Conservation (phyloP, 2,797 vertebrate genomes). For the Allenopithecus nigroviridis region DNA sequence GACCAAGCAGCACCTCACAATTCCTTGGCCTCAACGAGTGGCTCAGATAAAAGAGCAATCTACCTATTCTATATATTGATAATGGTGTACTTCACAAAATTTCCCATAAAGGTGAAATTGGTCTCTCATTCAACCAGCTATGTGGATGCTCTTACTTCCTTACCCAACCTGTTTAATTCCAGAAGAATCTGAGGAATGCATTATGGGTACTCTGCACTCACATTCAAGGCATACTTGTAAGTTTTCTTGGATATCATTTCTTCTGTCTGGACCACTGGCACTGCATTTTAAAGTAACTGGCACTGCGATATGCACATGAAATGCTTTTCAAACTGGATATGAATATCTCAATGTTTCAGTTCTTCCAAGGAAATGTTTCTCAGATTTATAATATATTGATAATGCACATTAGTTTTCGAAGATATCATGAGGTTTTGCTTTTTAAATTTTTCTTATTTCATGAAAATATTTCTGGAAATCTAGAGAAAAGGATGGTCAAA, state of each 20-base stretch:
- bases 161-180: too few relatives aligned
- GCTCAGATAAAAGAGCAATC: too few relatives aligned
- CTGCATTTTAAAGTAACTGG: not conserved
- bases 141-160: not conserved
- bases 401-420: not conserved
- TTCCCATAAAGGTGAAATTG: not conserved
- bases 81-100: not conserved
- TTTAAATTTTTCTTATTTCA: not conserved
- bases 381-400: not conserved
- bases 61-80: not conserved
- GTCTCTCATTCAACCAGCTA: not conserved
- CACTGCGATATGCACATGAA: not conserved
- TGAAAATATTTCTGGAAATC: not conserved
- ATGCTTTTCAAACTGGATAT: not conserved
- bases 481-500: not conserved
- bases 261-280: not conserved
- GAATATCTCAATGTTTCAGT: not conserved
- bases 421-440: not conserved
- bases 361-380: not conserved
- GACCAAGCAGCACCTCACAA: not conserved
- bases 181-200: too few relatives aligned
- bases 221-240: too few relatives aligned
- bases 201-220: too few relatives aligned
- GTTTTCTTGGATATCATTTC: not conserved
- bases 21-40: not conserved